These are phyloP conservation scores for Coregonus suidteri DNA, from an alignment of 2,797 vertebrate genomes.

Conservation along the genomic window DNA sequence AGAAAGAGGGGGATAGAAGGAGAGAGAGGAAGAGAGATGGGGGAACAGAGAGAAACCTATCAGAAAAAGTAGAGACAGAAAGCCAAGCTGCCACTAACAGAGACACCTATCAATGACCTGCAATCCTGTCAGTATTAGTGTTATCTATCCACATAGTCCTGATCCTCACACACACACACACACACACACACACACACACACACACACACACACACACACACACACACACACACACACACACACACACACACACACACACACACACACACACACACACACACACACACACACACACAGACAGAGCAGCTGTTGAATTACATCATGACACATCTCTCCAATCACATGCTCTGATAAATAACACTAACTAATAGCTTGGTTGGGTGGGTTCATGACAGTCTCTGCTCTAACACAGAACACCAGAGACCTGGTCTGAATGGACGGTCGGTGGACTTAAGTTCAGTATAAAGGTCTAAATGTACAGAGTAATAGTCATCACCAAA, in stretches of 20 bases:
- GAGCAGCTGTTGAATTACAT: background rate
- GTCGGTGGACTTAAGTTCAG: background rate
- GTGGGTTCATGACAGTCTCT: constrained; percentile 11
- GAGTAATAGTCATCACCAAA: background rate
- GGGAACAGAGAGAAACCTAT: background rate
- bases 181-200: background rate
- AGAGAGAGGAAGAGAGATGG: background rate
- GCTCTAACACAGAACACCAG: background rate
- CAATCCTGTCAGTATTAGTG: background rate
- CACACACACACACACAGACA: background rate
- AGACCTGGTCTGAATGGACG: background rate
- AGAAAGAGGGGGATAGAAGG: background rate
- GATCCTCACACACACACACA: background rate
- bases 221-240: background rate
- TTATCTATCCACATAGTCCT: background rate
- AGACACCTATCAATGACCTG: background rate
- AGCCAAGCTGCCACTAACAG: background rate
- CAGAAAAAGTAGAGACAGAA: background rate
- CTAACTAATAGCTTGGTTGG: background rate
- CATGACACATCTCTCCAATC: constrained; percentile 9
- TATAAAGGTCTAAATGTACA: background rate
- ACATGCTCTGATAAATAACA: constrained; percentile 3
- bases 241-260: background rate
- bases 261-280: background rate
- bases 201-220: background rate